phyloP scores from a whole-genome alignment of 2,888 invertebrate species.

The Leptinotarsa rubiginosa region DNA sequence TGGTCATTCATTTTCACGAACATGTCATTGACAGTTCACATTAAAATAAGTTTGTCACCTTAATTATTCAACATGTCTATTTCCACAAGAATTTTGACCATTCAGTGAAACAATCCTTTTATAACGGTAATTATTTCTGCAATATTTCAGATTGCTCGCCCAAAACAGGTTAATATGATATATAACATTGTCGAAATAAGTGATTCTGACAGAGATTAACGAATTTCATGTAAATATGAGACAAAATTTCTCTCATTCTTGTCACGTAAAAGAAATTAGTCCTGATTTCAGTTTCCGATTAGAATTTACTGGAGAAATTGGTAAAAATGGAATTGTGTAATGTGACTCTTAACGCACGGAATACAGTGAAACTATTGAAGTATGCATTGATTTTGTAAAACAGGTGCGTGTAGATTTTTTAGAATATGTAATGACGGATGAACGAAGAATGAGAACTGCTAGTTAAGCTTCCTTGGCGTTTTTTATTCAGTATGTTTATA shows the following conservation, averaged over 20 bases:
- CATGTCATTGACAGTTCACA: not conserved
- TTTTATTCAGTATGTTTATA: not conserved
- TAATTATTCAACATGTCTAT: not conserved
- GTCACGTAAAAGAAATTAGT: constrained; percentile 21
- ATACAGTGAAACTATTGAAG: constrained; percentile 21
- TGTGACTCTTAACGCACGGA: constrained; percentile 18
- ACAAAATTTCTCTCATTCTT: constrained; percentile 18
- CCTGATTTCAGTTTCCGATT: constrained; percentile 10
- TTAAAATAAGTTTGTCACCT: not conserved
- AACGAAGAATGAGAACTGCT: constrained; percentile 15
- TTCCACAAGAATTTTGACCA: not conserved
- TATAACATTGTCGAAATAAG: not conserved
- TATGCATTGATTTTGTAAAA: constrained; percentile 21
- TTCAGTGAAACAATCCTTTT: not conserved
- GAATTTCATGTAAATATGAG: not conserved
- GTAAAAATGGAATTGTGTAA: constrained; percentile 21
- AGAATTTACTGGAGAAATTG: constrained; percentile 25
- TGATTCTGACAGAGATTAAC: constrained; percentile 16
- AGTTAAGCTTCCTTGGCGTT: not conserved
- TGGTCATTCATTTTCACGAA: no score
- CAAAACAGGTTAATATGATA: constrained; percentile 9
- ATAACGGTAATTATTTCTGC: not conserved
- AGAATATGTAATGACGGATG: constrained; percentile 26
- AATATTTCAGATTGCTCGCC: not conserved
- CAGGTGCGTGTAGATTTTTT: constrained; percentile 21